Evolutionary conservation across 2,113 vertebrate species (phyloP).

Genomic region (Sphyrna mokarran): DNA sequence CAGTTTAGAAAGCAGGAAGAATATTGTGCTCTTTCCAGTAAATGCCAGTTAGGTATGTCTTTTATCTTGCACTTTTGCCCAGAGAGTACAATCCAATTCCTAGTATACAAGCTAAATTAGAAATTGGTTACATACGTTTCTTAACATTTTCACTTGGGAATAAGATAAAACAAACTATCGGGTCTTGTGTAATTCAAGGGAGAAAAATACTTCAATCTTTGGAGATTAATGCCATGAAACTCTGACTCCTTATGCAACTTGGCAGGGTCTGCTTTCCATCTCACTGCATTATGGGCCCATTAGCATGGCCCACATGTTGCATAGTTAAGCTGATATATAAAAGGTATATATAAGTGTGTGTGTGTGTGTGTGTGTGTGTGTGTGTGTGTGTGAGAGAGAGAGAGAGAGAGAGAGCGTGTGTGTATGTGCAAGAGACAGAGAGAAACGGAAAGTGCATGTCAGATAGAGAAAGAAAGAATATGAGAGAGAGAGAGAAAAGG

Average conservation of each 20-base stretch:
- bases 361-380: not conserved
- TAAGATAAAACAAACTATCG: not conserved
- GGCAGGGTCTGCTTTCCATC: not conserved
- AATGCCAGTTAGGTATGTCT: not conserved
- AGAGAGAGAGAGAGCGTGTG: too few relatives aligned
- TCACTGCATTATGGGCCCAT: not conserved
- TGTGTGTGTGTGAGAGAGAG: not conserved
- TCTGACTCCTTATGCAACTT: not conserved
- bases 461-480: not conserved
- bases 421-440: not conserved
- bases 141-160: not conserved
- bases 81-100: not conserved
- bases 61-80: not conserved
- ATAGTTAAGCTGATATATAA: not conserved
- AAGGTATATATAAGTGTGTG: not conserved
- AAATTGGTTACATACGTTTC: not conserved
- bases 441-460: too few relatives aligned
- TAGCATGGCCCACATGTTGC: not conserved
- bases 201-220: not conserved
- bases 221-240: not conserved
- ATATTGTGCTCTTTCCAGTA: not conserved
- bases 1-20: not conserved
- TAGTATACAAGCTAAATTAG: not conserved
- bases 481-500: too few relatives aligned
- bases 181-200: not conserved